phyloP scores from a whole-genome alignment of 2,797 vertebrate species.

The Phaenicophaeus curvirostris region DNA sequence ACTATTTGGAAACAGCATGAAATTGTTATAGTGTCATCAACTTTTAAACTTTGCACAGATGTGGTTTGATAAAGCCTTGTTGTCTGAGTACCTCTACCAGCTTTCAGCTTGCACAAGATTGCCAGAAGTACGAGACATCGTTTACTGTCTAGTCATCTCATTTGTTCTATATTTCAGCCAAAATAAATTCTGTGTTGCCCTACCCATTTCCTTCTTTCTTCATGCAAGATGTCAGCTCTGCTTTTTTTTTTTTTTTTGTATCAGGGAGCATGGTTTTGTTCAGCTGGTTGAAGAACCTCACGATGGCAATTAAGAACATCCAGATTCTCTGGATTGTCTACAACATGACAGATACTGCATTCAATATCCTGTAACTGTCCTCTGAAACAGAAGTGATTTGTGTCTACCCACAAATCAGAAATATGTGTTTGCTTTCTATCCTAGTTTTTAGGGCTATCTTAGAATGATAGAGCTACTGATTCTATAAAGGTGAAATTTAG shows the following conservation, averaged over 20 bases:
- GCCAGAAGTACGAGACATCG: neutral
- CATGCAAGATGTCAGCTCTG: neutral
- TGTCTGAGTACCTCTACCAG: neutral
- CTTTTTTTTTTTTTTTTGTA: neutral
- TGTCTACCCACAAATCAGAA: neutral
- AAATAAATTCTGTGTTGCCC: slow-evolving; percentile 9
- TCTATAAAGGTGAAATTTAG: neutral
- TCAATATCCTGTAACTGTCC: neutral
- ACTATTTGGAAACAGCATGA: slow-evolving; percentile 1
- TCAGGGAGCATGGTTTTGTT: neutral
- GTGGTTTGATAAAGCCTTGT: slow-evolving; percentile 1
- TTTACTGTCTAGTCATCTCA: slow-evolving; percentile 20
- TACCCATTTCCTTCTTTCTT: slow-evolving; percentile 11
- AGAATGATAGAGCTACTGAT: neutral
- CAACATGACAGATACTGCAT: neutral
- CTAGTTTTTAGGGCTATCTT: neutral
- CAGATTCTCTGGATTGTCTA: neutral
- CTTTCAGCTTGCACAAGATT: slow-evolving; percentile 14
- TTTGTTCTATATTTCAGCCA: slow-evolving; percentile 17
- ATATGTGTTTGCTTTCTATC: neutral
- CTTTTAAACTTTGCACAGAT: slow-evolving; percentile 16
- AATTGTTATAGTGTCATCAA: neutral
- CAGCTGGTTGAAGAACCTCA: neutral
- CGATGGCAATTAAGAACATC: neutral
- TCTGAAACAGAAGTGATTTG: neutral